A percentile compares a stretch with the other conserved stretches of the same genome.
phyloP scores from a whole-genome alignment of 2,888 invertebrate species.

The Branchinecta sandiegonensis region DNA sequence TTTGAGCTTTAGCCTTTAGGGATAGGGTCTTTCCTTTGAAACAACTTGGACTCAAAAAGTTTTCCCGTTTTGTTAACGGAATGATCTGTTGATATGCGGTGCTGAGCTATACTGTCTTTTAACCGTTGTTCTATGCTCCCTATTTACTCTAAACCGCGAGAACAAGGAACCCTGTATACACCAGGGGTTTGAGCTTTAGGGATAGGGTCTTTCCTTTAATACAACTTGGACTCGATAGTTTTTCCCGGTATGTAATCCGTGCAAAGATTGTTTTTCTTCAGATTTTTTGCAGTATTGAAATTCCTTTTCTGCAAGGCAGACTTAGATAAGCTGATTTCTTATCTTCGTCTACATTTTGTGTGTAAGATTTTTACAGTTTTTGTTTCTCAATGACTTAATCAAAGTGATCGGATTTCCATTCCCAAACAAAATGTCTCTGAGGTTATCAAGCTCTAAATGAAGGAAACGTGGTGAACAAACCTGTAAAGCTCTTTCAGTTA shows the following conservation, averaged over 20 bases:
- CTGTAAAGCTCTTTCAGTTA: background rate
- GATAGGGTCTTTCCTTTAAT: background rate
- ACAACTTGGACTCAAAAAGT: background rate
- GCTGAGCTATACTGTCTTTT: background rate
- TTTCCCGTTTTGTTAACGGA: background rate
- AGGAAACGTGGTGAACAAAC: background rate
- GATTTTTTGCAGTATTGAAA: background rate
- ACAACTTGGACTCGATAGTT: background rate
- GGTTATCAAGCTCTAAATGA: background rate
- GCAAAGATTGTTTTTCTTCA: background rate
- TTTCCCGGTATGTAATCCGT: background rate
- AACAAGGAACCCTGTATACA: background rate
- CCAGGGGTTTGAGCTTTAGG: background rate
- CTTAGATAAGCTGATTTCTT: background rate
- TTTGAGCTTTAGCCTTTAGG: background rate
- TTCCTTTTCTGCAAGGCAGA: background rate
- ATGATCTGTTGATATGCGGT: background rate
- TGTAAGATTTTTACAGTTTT: background rate
- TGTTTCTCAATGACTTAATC: background rate
- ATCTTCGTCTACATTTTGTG: background rate
- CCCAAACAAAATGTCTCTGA: background rate
- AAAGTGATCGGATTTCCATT: background rate
- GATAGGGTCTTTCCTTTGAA: background rate
- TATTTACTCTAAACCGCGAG: background rate
- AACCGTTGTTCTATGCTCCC: background rate